Evolutionary conservation across 2,888 invertebrate species (phyloP), one percentile per base, ranked within the genome.

Genomic region (Cheilosia grossa): DNA sequence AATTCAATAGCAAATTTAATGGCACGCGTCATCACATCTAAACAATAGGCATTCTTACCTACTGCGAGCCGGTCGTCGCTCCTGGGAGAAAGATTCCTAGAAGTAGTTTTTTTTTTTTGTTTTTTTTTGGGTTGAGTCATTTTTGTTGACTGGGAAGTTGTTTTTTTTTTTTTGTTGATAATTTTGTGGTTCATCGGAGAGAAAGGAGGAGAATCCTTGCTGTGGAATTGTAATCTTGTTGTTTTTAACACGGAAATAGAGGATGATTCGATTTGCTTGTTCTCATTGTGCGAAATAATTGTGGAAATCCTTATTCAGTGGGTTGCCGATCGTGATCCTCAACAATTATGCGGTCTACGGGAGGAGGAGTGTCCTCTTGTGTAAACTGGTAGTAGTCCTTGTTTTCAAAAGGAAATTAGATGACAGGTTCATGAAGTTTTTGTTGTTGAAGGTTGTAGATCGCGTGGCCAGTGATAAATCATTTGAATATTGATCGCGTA

Each of bases 1-100:
- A 67, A 67, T 75, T 70, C 72, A 73, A 82, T 73, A 53, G 82
- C 82, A 82, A 74, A 79, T 59, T 54, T 74, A 59, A 70, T 56
- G 83, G 79, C 83, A 83, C 83, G 83, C 73, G 83, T 72, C 72
- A 40, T 30, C 40, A 56, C n/a, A 73, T 49, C 21, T 0, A 73
- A 72, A 74, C 73, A 83, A 79, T 74, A 64, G 44, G 64, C 63
- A 64, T 79, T 63, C 49, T 56, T 54, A 69, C 42, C 54, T 17
- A 53, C 27, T 37, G 19, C 30, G 19, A 3, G 21, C 37, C 2
- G 7, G 47, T 61, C 51, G 19, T 42, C 24, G 17, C 24, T 61
- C 51, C 19, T 42, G 24, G 37, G 33, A n/a, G 47, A 37, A 47
- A 15, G 37, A 19, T 49, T 64, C 37, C 15, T 4, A 37, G 30